Evolutionary conservation across 2,888 invertebrate genomes (phyloP).

Genomic region (Xestia ashworthii): DNA sequence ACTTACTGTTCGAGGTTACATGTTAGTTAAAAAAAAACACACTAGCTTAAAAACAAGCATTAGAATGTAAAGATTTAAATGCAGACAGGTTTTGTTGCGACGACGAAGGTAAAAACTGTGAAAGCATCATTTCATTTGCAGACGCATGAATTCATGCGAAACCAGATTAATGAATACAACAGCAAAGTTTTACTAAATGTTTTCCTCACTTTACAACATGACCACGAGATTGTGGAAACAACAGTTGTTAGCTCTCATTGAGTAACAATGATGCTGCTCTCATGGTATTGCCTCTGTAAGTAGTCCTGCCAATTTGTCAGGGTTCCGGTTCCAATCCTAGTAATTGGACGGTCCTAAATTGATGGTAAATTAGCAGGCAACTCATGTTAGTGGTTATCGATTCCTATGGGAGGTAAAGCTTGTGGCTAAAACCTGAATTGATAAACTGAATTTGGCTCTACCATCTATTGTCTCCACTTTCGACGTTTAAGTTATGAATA

Average conservation of each 20-base stretch:
- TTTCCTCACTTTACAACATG: constrained; percentile 6
- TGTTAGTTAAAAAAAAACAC: neutral
- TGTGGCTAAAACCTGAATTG: neutral
- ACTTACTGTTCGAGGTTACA: constrained; percentile 16
- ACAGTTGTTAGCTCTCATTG: neutral
- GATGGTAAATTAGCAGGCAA: neutral
- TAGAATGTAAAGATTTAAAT: neutral
- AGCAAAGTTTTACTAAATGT: neutral
- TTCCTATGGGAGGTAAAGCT: neutral
- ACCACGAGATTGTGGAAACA: neutral
- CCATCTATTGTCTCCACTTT: constrained; percentile 2
- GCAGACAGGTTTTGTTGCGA: neutral
- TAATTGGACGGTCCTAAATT: neutral
- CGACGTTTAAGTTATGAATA: neutral
- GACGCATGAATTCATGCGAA: neutral
- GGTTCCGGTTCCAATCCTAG: neutral
- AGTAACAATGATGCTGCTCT: neutral
- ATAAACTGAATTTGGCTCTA: neutral
- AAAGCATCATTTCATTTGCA: constrained; percentile 30
- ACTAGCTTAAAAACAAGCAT: neutral
- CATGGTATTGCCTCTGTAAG: neutral
- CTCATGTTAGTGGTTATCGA: neutral
- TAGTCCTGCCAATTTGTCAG: neutral
- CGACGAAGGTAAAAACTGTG: constrained; percentile 27
- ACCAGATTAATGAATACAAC: constrained; percentile 16